These are phyloP conservation scores for Clamator glandarius DNA, from an alignment of 2,797 vertebrate species.

Conservation along the genomic window DNA sequence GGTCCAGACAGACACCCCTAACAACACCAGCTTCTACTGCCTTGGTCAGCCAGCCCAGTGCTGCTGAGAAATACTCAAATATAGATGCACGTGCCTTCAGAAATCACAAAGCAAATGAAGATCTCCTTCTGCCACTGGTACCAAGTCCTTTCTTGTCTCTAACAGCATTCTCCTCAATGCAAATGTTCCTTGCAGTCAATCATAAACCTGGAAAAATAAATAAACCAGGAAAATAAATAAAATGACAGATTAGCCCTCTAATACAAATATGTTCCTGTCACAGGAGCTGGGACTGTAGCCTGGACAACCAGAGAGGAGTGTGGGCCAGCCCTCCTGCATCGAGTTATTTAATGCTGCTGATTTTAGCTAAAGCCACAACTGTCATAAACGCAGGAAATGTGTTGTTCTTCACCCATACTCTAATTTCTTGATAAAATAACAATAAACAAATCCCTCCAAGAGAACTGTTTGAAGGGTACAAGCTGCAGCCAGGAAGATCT, in stretches of 20 bases:
- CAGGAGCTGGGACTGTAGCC: not conserved
- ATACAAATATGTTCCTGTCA: not conserved
- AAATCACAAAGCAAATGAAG: too few species aligned
- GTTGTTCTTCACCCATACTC: not conserved
- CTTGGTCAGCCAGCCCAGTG: too few species aligned
- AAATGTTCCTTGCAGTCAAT: too few species aligned
- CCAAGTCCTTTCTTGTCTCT: too few species aligned
- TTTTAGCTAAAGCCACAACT: not conserved
- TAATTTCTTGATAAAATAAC: not conserved
- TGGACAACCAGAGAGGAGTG: not conserved
- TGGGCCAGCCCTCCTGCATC: not conserved
- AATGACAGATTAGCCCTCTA: not conserved
- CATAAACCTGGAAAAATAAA: too few species aligned
- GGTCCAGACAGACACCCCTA: too few species aligned
- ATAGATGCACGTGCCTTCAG: too few species aligned
- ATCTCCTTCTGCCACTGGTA: too few species aligned
- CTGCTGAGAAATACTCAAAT: too few species aligned
- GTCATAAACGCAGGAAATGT: not conserved
- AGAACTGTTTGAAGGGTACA: not conserved
- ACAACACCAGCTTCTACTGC: too few species aligned
- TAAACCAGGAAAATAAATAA: too few species aligned
- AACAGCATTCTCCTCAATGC: too few species aligned
- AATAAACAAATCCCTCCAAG: not conserved
- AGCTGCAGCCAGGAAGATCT: not conserved
- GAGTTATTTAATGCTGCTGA: not conserved